These are phyloP conservation scores for Antennarius maculatus DNA, from an alignment of 2,797 vertebrate species.

Conservation along the genomic window DNA sequence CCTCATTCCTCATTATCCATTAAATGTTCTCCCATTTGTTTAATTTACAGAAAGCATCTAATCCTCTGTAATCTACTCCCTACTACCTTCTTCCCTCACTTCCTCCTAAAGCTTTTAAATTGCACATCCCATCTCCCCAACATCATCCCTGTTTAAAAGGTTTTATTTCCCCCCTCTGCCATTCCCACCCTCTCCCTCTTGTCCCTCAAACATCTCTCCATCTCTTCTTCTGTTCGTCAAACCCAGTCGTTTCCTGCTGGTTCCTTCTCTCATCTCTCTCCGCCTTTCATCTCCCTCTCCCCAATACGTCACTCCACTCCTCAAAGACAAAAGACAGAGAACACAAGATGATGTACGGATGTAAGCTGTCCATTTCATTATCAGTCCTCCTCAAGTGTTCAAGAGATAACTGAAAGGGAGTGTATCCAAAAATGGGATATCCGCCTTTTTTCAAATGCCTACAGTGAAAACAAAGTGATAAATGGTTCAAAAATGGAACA, in stretches of 20 bases:
- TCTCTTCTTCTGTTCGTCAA: conserved; percentile 7
- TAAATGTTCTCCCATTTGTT: neutral
- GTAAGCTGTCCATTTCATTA: conserved; percentile 13
- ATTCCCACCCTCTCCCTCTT: neutral
- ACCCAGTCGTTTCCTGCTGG: conserved; percentile 13
- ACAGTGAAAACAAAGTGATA: conserved; percentile 7
- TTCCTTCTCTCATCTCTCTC: conserved; percentile 15
- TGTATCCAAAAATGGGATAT: conserved; percentile 19
- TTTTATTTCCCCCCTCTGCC: too few relatives aligned
- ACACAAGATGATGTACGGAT: neutral
- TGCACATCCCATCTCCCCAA: conserved; percentile 17
- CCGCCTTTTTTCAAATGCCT: conserved; percentile 1
- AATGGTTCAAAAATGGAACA: conserved; percentile 6
- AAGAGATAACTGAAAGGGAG: conserved; percentile 12
- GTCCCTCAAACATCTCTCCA: neutral
- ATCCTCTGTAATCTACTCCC: conserved; percentile 6
- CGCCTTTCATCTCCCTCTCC: neutral
- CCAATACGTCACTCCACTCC: conserved; percentile 14
- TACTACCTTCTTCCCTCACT: conserved; percentile 11
- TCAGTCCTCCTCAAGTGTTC: neutral
- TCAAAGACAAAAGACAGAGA: conserved; percentile 32
- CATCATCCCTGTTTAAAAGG: too few relatives aligned
- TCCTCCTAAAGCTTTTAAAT: conserved; percentile 2
- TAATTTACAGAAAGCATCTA: neutral
- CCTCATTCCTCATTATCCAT: neutral